Percentiles rank a stretch among this genome's conserved stretches.
These are phyloP conservation scores for Adelosebastes latens DNA, from an alignment of 2,797 vertebrate genomes.

Conservation along the genomic window DNA sequence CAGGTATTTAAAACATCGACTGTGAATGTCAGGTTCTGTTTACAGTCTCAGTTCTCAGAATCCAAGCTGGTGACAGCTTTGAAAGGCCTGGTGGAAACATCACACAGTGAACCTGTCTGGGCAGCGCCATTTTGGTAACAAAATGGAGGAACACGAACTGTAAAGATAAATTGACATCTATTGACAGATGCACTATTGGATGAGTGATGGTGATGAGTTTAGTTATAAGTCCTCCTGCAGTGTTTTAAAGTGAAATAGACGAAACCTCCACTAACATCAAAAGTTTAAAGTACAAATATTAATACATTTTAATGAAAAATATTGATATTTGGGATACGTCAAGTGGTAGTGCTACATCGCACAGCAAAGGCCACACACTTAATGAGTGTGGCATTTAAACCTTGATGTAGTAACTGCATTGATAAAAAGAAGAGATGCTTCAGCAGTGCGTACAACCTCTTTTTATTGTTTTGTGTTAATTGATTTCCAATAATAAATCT, in stretches of 20 bases:
- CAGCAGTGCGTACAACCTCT: not conserved
- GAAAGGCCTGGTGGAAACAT: not conserved
- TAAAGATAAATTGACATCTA: not conserved
- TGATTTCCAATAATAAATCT: too few species aligned
- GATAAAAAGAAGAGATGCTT: not conserved
- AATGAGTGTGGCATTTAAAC: not conserved
- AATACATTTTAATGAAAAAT: not conserved
- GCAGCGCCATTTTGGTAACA: not conserved
- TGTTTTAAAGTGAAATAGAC: not conserved
- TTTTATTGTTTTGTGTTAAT: too few species aligned
- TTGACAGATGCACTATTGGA: not conserved
- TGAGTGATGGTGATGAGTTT: not conserved
- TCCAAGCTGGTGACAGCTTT: not conserved
- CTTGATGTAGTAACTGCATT: not conserved
- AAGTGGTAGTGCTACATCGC: not conserved
- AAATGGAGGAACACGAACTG: not conserved
- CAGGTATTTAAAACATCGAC: not conserved
- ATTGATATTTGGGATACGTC: not conserved
- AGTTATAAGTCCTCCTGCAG: not conserved
- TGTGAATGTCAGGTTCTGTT: not conserved
- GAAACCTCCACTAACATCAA: not conserved
- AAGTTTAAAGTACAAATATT: not conserved
- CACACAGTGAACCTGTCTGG: not conserved
- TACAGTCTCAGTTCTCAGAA: not conserved
- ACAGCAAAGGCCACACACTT: not conserved